Conservation (phyloP, 2,888 invertebrate genomes). For the Sacculina carcini region DNA sequence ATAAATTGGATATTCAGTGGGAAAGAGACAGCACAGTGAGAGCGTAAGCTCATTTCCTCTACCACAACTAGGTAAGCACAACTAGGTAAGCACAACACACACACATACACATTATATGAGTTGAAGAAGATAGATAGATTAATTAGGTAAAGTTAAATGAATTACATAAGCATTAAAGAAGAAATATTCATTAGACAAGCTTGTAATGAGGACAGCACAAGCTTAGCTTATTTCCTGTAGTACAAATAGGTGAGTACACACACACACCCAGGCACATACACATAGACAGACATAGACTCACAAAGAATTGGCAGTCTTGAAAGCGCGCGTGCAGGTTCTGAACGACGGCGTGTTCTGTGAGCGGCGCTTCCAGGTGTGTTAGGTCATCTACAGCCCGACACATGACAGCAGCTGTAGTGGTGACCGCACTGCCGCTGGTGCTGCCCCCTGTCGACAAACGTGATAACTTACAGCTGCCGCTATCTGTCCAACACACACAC, state of each 20-base stretch:
- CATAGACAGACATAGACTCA: conserved; percentile 27
- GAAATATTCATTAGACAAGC: too few relatives aligned
- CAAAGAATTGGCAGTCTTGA: conserved; percentile 58
- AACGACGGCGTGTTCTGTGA: conserved; percentile 80
- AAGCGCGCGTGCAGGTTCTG: conserved; percentile 71
- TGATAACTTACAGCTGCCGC: neutral
- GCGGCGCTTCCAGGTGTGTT: conserved; percentile 68
- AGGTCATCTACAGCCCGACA: conserved; percentile 46
- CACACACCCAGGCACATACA: neutral
- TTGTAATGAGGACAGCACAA: too few relatives aligned
- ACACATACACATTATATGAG: too few relatives aligned
- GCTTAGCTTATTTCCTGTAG: too few relatives aligned
- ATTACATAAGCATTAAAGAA: too few relatives aligned
- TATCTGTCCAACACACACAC: conserved; percentile 4
- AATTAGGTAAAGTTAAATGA: too few relatives aligned
- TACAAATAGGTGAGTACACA: neutral
- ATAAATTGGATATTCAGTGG: too few relatives aligned
- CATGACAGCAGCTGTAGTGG: conserved; percentile 7
- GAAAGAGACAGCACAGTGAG: too few relatives aligned
- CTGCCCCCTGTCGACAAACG: neutral
- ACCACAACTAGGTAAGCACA: too few relatives aligned
- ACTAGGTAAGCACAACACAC: too few relatives aligned
- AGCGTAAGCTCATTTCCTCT: too few relatives aligned
- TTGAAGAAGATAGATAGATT: too few relatives aligned
- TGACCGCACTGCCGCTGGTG: neutral